phyloP scores from a whole-genome alignment of 1,140 invertebrate species.

The Cyrtorhinus lividipennis region DNA sequence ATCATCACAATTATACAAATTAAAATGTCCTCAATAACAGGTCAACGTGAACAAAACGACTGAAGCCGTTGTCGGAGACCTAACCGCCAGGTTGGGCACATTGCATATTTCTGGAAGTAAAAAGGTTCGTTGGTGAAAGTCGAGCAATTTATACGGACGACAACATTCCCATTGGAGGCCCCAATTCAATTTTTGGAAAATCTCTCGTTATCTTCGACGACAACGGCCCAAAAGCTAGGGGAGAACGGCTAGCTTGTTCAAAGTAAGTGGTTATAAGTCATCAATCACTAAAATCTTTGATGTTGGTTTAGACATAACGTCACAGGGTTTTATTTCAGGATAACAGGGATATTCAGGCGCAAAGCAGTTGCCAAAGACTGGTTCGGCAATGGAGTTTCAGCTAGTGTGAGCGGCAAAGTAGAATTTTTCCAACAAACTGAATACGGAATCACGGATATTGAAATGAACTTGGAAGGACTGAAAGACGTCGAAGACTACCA shows the following conservation, averaged over 20 bases:
- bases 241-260: conserved; percentile 74
- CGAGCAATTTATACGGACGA: conserved; percentile 63
- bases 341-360: conserved; percentile 53
- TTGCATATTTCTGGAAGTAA: conserved; percentile 60
- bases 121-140: conserved; percentile 42
- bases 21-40: too few species aligned
- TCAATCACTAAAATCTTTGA: not conserved
- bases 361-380: conserved; percentile 76
- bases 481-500: conserved; percentile 56
- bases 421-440: conserved; percentile 71
- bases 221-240: conserved; percentile 66
- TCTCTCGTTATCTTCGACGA: conserved; percentile 83
- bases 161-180: conserved; percentile 60
- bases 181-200: conserved; percentile 56
- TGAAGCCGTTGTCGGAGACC: conserved; percentile 32
- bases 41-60: conserved; percentile 4
- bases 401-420: conserved; percentile 51
- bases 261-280: conserved; percentile 38
- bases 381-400: conserved; percentile 59
- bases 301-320: too few species aligned
- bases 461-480: conserved; percentile 61
- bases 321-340: conserved; percentile 39
- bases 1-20: too few species aligned
- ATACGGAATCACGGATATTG: conserved; percentile 65
- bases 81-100: conserved; percentile 42